Base-by-base conservation (phyloP, 2,113 vertebrate genomes). In the Colossoma macropomum region DNA sequence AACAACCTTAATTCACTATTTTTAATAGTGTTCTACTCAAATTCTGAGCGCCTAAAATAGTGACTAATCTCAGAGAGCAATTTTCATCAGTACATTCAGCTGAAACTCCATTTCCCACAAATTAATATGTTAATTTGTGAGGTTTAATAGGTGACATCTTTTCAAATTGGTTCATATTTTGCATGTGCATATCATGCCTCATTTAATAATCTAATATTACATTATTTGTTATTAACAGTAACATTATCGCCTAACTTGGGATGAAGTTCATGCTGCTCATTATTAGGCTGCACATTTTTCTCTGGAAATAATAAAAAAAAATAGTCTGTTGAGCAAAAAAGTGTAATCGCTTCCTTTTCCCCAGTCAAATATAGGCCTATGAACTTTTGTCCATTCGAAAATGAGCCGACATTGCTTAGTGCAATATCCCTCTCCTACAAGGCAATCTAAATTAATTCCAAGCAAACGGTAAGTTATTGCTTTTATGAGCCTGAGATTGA, bases 401-500 rank as follows among this genome's bases (percentile, higher is more conserved):
- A 45, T 32, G 75, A 25, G 25, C 17, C 65, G 59, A 50, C 12
- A 71, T 28, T 59, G 38, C 71, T 32, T 21, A 34, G 25, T 38
- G 70, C 34, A 12, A 23, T 71, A n/a, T 34, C 21, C 68, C 13
- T 68, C 30, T 79, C 38, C 19, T 27, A 81, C 45, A 32, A 70
- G 66, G 45, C 45, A 41, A 82, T 85, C 85, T 79, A 50, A 87
- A 81, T 84, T 9, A 85, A 59, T 74, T 15, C 65, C 62, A 32
- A 73, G 34, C 79, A 75, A 86, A 89, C 45, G n/a, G 71, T 76
- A n/a, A 83, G 81, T 80, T 79, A 85, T 74, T 84, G 81, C 30
- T 62, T 62, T 45, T 70, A 27, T 56, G 81, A 81, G 52, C 69
- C 30, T n/a, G 15, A 30, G 63, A 30, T 25, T 69, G 45, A 76